Evolutionary conservation across 2,888 invertebrate species (phyloP), one percentile per base, ranked within the genome.

Genomic region (Volucella zonaria): DNA sequence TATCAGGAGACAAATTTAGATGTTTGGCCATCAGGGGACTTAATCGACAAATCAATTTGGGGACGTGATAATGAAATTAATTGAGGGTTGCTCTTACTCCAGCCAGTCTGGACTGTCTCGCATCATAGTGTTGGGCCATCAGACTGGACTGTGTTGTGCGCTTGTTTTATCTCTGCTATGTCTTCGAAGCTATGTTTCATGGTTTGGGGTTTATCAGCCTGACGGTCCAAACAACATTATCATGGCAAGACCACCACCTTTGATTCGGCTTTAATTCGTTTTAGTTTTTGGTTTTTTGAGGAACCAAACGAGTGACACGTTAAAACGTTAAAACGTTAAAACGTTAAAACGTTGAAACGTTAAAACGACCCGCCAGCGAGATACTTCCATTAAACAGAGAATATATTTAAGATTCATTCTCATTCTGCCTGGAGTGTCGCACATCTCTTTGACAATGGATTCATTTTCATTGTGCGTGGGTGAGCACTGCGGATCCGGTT

Each of bases 51-150:
- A 88, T 88, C 87, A 88, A 87, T 79, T 83, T 76, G 76, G 82
- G 87, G 87, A 88, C 87, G 87, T 88, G 87, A 88, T 87, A 88
- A 88, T 88, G 87, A 88, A 88, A 88, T 88, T 88, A 88, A 88
- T 88, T 88, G 87, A 88, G 87, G 87, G 85, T 78, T 87, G 81
- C 85, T 86, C 75, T 78, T 82, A 64, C 82, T 86, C 59, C 73
- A 73, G 70, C 71, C 61, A 79, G 67, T 62, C 73, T 47, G 70
- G 45, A 62, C 52, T 68, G 54, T 38, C 31, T 6, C 31, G 6
- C 31, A 31, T 31, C 1, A 4, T 4, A 6, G 31, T 31, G 6
- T 23, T 23, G 23, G n/a, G n/a, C n/a, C n/a, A n/a, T n/a, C n/a
- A n/a, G n/a, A n/a, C 3, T 23, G 3, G 23, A 4, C 23, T 23